phyloP scores from a whole-genome alignment of 2,797 vertebrate species.

The Sebastiscus tertius region DNA sequence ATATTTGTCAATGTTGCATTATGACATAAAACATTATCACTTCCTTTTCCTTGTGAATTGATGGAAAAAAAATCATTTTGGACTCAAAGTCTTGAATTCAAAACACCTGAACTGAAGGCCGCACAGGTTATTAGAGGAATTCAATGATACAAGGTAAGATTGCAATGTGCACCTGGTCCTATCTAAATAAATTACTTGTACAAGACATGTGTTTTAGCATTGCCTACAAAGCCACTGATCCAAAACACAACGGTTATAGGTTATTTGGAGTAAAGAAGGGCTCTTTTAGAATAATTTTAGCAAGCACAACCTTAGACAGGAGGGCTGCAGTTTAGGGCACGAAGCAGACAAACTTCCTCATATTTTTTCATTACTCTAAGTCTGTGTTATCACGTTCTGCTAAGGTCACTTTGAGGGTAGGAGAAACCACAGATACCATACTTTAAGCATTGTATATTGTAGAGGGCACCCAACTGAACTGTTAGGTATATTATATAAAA shows the following conservation, averaged over 20 bases:
- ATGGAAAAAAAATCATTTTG: not conserved
- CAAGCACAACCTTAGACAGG: not conserved
- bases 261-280: not conserved
- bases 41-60: not conserved
- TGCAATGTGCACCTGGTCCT: not conserved
- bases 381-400: conserved; percentile 1
- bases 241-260: not conserved
- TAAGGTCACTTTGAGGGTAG: not conserved
- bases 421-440: conserved; percentile 4
- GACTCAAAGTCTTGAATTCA: not conserved
- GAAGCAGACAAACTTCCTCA: not conserved
- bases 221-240: not conserved
- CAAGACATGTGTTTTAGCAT: not conserved
- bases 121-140: not conserved
- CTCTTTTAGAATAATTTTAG: not conserved
- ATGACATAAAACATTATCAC: not conserved
- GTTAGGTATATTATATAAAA: not conserved
- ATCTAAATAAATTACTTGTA: not conserved
- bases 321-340: not conserved
- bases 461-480: not conserved
- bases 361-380: not conserved
- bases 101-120: not conserved
- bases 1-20: not conserved
- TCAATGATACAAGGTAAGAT: not conserved
- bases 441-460: not conserved